Base-by-base conservation (phyloP, 2,797 vertebrate species). In the Valencia hispanica region DNA sequence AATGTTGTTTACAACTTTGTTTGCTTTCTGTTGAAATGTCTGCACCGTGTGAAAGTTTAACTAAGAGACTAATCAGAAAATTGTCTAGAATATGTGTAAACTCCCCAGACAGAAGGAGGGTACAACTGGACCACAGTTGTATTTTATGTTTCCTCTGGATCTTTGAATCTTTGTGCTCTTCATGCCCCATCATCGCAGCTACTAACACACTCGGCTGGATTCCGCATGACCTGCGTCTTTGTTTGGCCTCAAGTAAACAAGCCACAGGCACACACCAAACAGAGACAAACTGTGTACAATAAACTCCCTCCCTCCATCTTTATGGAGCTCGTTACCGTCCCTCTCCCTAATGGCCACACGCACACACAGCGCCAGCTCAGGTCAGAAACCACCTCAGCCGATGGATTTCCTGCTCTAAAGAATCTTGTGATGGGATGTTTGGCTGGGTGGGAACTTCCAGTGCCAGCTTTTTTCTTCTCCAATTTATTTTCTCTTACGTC, bases 351-450 rank as follows among this genome's bases (percentile, higher is more conserved):
- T 55, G 36, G 51, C 25, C 34, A 20, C 70, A 72, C 15, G 10
- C 34, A 30, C 70, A 57, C 70, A 43, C 51, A 72, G 32, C 5
- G 48, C 34, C 48, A 71, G 12, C 27, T 70, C 18, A 50, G 65
- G 69, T 71, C 69, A 71, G 25, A 9, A 71, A 14, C 32, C 48
- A 71, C 47, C 30, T 22, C 48, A 36, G 32, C 41, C 14, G 22
- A 71, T 71, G 48, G 69, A 71, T 71, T 71, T 51, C 34, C 34
- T 72, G 50, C 48, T 71, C 53, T 53, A 51, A 39, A 50, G 34
- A n/a, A 53, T 71, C 48, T 39, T 17, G 48, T 55, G 70, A 72
- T 72, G 70, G 70, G 34, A 55, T 17, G 25, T 72, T 72, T 55
- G 50, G 53, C 70, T 72, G 25, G 0, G n/a, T 30, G 25, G 39